These are phyloP conservation scores for Strix aluco DNA, from an alignment of 2,113 vertebrate genomes.

Conservation along the genomic window DNA sequence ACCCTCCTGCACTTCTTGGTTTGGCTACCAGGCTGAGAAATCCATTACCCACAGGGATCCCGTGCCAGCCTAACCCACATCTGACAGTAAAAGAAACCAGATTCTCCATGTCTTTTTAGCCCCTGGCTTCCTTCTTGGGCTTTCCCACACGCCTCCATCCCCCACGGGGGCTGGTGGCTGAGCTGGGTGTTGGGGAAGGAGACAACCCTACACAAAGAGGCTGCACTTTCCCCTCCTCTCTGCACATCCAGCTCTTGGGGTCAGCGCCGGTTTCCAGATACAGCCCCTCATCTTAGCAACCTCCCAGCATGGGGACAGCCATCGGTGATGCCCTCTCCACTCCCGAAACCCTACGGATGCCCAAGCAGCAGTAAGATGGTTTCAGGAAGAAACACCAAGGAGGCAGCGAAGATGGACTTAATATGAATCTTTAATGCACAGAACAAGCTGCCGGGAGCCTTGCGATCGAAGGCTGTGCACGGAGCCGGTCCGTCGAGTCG, in stretches of 20 bases:
- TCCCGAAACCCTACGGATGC: accelerated
- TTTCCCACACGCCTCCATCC: conserved; percentile 2
- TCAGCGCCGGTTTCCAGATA: neutral
- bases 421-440: conserved; percentile 80
- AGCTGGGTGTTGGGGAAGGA: neutral
- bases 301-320: neutral
- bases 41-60: conserved; percentile 30
- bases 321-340: accelerated
- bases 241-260: accelerated
- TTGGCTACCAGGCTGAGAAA: conserved; percentile 60
- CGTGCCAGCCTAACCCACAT: conserved; percentile 18
- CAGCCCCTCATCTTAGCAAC: neutral
- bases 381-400: conserved; percentile 59
- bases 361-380: accelerated
- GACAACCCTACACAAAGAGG: neutral
- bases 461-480: conserved; percentile 22
- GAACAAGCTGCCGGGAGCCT: conserved; percentile 68
- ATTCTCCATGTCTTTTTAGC: conserved; percentile 23
- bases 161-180: neutral
- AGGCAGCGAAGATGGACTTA: conserved; percentile 63
- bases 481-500: conserved; percentile 19
- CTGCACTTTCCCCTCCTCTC: neutral
- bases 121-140: conserved; percentile 33
- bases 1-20: neutral
- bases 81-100: conserved; percentile 62